These are phyloP conservation scores for Mus spicilegus DNA, from an alignment of 2,113 vertebrate species.

Conservation along the genomic window DNA sequence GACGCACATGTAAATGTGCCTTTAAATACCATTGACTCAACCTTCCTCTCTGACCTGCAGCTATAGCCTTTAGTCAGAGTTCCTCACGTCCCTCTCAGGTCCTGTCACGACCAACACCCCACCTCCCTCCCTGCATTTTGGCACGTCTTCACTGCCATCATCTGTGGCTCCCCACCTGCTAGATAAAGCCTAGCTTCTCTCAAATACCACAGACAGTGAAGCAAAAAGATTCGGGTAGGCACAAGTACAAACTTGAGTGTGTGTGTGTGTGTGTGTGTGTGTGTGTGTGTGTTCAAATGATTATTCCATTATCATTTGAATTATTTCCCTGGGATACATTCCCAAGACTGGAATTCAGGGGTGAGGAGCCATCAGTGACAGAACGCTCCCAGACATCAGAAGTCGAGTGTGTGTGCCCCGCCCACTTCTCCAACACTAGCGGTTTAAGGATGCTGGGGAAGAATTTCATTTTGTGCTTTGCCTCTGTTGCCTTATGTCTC, in stretches of 20 bases:
- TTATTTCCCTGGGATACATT: not conserved
- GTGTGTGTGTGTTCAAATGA: not conserved
- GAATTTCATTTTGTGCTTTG: not conserved
- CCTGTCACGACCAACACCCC: not conserved
- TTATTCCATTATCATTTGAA: not conserved
- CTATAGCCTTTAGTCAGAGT: not conserved
- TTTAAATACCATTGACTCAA: not conserved
- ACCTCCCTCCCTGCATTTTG: no score
- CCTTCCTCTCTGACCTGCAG: not conserved
- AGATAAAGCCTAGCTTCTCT: not conserved
- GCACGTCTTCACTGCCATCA: not conserved
- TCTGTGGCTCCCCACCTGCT: no score
- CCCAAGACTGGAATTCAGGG: not conserved
- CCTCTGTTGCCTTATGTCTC: not conserved
- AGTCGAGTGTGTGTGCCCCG: accelerated
- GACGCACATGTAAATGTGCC: accelerated
- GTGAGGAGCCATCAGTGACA: no score
- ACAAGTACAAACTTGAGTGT: not conserved
- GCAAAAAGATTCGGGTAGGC: not conserved
- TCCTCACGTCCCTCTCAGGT: no score
- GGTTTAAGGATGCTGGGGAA: not conserved
- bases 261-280: no score
- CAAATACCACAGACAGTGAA: not conserved
- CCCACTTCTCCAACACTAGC: no score
- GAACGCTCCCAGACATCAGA: not conserved